Evolutionary conservation across 2,113 vertebrate genomes (phyloP), one percentile per base, ranked within the genome.

Genomic region (Camelus bactrianus): DNA sequence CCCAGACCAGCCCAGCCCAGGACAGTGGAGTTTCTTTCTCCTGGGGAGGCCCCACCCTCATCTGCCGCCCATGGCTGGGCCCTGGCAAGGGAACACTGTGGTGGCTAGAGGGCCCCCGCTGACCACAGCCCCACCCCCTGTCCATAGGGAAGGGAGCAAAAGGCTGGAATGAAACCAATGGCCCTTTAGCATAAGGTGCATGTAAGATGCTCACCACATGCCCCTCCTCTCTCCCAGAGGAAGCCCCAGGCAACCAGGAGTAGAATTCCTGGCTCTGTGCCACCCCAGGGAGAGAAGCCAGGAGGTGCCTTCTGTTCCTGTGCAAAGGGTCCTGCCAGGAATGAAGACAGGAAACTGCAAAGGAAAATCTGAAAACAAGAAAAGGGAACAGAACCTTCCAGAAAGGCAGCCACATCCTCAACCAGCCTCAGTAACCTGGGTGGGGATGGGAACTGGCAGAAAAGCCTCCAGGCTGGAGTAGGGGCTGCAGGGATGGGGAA

Each of bases 371-470:
- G 83, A 95, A 58, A 72, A 65, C n/a, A 83, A 90, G 65, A 54
- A 86, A 84, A 48, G 85, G 73, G 85, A 90, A 80, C 80, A 89
- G 80, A 93, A 79, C 56, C 73, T 88, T 96, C 93, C 20, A 84
- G 70, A 93, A 84, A 93, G 46, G 24, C 72, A 72, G 48, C 72
- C 89, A 35, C 46, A 89, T 58, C 42, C 54, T 54, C 89, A 54
- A 46, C 42, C 52, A 82, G 16, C 48, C 46, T 4, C 60, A 30
- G 28, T n/a, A 91, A 69, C 42, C 24, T 2, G 2, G 60, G 60
- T 7, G 58, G 35, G 58, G 67, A 30, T 12, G 32, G 32, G 65
- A 64, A 54, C 1, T 64, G 42, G 50, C 15, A 79, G 58, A 80
- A 38, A 42, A 42, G 46, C 30, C 48, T n/a, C 32, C 81, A 85